phyloP scores from a whole-genome alignment of 2,888 invertebrate species.

The Caenorhabditis macrosperma region DNA sequence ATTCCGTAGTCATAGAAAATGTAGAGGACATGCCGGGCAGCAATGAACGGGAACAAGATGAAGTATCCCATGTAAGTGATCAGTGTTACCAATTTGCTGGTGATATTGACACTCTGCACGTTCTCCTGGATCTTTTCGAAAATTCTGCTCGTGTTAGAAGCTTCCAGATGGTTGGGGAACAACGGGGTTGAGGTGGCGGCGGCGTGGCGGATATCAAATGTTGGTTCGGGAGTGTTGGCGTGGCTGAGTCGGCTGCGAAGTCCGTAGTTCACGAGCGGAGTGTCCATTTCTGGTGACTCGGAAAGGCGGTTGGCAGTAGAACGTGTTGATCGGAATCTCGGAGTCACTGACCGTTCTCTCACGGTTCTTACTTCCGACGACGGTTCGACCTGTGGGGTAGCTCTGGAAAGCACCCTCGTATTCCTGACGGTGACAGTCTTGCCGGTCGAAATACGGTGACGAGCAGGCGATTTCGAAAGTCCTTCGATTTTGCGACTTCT shows the following conservation, averaged over 20 bases:
- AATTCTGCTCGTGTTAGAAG: background rate
- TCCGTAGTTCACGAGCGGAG: slow-evolving; percentile 36
- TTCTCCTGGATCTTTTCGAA: background rate
- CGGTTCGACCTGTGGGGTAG: slow-evolving; percentile 11
- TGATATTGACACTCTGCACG: background rate
- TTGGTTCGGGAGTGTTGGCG: slow-evolving; percentile 46
- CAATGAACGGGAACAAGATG: slow-evolving; percentile 19
- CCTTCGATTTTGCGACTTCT: slow-evolving; percentile 23
- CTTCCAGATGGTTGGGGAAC: background rate
- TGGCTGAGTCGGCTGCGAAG: slow-evolving; percentile 35
- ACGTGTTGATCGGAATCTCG: slow-evolving; percentile 23
- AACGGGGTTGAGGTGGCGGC: slow-evolving; percentile 36
- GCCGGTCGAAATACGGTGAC: background rate
- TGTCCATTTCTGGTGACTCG: slow-evolving; percentile 7
- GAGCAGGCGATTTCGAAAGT: slow-evolving; percentile 38
- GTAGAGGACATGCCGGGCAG: slow-evolving; percentile 16
- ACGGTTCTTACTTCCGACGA: no score
- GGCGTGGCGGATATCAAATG: slow-evolving; percentile 29
- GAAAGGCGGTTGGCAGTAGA: background rate
- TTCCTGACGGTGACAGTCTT: slow-evolving; percentile 1
- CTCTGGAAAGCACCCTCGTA: no score
- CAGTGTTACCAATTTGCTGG: background rate
- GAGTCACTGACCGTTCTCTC: slow-evolving; percentile 26
- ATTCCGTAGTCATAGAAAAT: slow-evolving; percentile 29
- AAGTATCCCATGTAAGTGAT: slow-evolving; percentile 7